phyloP scores from a whole-genome alignment of 2,888 invertebrate species.

The Panorpa germanica region DNA sequence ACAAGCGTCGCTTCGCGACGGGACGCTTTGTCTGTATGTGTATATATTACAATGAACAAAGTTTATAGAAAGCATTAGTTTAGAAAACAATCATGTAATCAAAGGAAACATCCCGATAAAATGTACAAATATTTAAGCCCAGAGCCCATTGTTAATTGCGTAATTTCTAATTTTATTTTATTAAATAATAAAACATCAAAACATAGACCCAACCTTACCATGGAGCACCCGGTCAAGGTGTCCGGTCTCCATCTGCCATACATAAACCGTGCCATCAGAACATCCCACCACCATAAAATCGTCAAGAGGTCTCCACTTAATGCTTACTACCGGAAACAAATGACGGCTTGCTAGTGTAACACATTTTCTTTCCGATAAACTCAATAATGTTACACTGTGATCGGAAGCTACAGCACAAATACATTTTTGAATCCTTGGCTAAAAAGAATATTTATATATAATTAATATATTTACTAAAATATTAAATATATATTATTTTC shows the following conservation, averaged over 20 bases:
- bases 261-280: conserved; percentile 93
- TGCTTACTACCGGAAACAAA: conserved; percentile 85
- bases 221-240: conserved; percentile 90
- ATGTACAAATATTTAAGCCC: conserved; percentile 3
- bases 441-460: conserved; percentile 18
- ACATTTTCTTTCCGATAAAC: conserved; percentile 75
- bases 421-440: conserved; percentile 84
- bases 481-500: not conserved
- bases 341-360: conserved; percentile 81
- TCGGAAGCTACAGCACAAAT: conserved; percentile 95
- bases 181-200: not conserved
- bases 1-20: no score
- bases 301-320: conserved; percentile 93
- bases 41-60: not conserved
- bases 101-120: conserved; percentile 1
- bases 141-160: conserved; percentile 4
- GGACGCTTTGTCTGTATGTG: conserved; percentile 3
- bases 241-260: conserved; percentile 99
- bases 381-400: conserved; percentile 89
- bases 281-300: conserved; percentile 97
- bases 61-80: no score
- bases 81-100: not conserved
- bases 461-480: not conserved
- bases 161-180: not conserved
- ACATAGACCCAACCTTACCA: conserved; percentile 27